Evolutionary conservation across 1,140 invertebrate genomes (phyloP), one percentile per base, ranked within the genome.

Genomic region (Hydropsyche tenuis): DNA sequence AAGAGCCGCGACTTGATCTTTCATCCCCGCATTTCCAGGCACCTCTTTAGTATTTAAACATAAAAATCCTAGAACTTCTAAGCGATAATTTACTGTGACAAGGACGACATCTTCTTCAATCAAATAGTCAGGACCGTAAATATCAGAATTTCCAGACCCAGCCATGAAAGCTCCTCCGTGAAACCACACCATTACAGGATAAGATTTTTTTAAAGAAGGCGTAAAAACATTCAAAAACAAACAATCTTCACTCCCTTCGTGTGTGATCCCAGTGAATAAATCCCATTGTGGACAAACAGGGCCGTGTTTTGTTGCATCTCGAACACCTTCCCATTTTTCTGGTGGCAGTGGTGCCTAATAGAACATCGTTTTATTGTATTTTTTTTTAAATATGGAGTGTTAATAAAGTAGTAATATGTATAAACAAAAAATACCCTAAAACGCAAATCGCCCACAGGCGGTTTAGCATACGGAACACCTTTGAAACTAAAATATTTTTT

Each of bases 51-150:
- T 85, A 14, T 89, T 85, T 1, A 88, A 78, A 72, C 87, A 88
- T 0, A 92, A 78, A 78, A 90, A 91, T 71, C 90, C 91, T 73
- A 90, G 81, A 16, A 84, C 81, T 72, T 90, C 90, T 11, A 90
- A 78, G 70, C 91, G 84, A 74, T 88, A 92, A 79, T 92, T 92
- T 0, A 92, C 81, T 3, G 90, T 90, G 1, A 93, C 89, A 4
- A 93, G 65, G 20, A 92, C 83, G 5, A 92, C 84, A 76, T 90
- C 86, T 27, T 91, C 85, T 51, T 89, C 87, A 37, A 91, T 76
- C 1, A 92, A 77, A 79, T 86, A 91, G 79, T 93, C 85, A 76
- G 90, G 86, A 23, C 89, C 85, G 70, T 83, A 87, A 0, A 86
- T 60, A 18, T 81, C 79, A 23, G 84, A 80, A 48, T 88, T 81